Conservation (phyloP, 2,797 vertebrate species). For the Galago senegalensis region DNA sequence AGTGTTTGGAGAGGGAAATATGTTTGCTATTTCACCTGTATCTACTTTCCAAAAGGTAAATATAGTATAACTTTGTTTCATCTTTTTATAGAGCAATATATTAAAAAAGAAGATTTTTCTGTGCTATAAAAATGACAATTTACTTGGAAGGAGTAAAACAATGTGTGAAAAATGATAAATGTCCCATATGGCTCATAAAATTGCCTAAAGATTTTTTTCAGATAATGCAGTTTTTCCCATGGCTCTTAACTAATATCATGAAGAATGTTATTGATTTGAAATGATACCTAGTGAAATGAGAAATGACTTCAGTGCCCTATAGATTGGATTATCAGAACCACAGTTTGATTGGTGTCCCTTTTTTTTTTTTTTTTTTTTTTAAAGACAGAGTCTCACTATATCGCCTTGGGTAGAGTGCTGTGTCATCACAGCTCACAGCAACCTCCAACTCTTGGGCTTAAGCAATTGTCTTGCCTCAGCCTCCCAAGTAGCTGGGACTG, state of each 20-base stretch:
- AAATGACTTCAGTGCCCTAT: conserved; percentile 20
- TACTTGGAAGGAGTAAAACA: conserved; percentile 56
- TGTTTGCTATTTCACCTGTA: conserved; percentile 96
- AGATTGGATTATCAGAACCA: conserved; percentile 52
- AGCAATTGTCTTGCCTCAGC: no score
- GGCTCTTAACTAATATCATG: conserved; percentile 34
- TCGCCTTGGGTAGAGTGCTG: no score
- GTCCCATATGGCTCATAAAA: conserved; percentile 43
- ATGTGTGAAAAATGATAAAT: conserved; percentile 56
- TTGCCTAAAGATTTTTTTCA: conserved; percentile 41
- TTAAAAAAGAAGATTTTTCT: conserved; percentile 55
- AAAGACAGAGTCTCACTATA: no score
- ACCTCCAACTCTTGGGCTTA: no score
- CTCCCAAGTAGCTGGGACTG: no score
- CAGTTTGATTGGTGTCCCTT: conserved; percentile 40
- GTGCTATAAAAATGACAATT: conserved; percentile 47
- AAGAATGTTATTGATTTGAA: conserved; percentile 66
- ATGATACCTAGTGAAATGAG: conserved; percentile 39
- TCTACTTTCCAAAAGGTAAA: conserved; percentile 96
- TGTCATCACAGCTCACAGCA: no score
- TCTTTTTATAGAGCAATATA: conserved; percentile 49
- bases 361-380: no score
- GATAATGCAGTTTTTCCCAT: not conserved
- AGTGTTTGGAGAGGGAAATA: conserved; percentile 97
- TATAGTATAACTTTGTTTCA: conserved; percentile 16